These are phyloP conservation scores for Meta bourneti DNA, from an alignment of 2,888 invertebrate genomes.

Conservation along the genomic window DNA sequence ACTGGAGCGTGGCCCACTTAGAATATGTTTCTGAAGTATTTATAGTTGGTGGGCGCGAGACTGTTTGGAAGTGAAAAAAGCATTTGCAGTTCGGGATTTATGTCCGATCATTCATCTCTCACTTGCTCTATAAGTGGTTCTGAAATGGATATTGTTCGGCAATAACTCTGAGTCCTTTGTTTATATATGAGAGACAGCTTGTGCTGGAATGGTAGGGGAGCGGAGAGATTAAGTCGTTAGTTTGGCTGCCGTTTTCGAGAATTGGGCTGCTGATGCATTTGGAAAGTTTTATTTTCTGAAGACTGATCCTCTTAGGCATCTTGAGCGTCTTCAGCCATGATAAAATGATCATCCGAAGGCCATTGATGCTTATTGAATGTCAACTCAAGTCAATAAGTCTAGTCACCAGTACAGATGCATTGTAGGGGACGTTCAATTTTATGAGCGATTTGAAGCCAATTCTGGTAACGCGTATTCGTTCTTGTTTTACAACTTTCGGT, in stretches of 20 bases:
- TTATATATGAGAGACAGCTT: background rate
- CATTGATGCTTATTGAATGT: too few species aligned
- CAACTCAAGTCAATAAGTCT: too few species aligned
- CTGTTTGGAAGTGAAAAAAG: background rate
- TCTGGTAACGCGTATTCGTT: too few species aligned
- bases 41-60: background rate
- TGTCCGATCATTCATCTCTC: background rate
- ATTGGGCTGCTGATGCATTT: background rate
- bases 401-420: too few species aligned
- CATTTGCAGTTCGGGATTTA: background rate
- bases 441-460: too few species aligned
- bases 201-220: background rate
- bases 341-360: too few species aligned
- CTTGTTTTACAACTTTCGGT: too few species aligned
- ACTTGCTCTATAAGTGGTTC: background rate
- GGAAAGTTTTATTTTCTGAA: too few species aligned
- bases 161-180: background rate
- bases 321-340: too few species aligned
- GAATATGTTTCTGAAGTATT: background rate
- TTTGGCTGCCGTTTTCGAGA: background rate
- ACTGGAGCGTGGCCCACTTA: background rate
- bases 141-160: background rate
- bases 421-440: too few species aligned
- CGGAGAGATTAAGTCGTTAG: background rate
- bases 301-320: too few species aligned